Evolutionary conservation across 2,797 vertebrate species (phyloP), one percentile per base, ranked within the genome.

Genomic region (Apogon hyalosoma): DNA sequence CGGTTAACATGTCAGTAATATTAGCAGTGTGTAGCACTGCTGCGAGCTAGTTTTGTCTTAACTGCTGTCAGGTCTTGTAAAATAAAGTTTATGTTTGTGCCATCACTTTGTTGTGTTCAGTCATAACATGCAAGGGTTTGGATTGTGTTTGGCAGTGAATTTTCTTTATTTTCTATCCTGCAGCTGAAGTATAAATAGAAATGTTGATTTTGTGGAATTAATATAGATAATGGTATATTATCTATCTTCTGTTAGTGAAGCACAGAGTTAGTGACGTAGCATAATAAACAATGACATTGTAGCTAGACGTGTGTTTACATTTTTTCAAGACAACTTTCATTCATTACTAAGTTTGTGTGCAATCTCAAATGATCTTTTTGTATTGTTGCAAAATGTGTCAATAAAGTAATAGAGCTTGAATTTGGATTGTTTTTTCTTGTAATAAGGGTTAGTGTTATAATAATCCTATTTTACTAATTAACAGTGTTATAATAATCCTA

Each of bases 91-190:
- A 9, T 45, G 12, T 38, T 11, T 41, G 7, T 38, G 28, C 12
- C 7, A 38, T 47, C 19, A 40, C 14, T 40, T 79, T 59, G 18
- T 24, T 46, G 38, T 46, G 11, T 39, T 56, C 36, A 6, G 52
- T 15, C 31, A 13, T 43, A 46, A 39, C 8, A 56, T 13, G 7
- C 31, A 33, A 51, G 8, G 16, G 36, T 28, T 19, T 1, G 15
- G 36, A 55, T 18, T 67, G 38, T 36, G 19, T 62, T 63, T 77
- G 76, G 64, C 69, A 70, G 65, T 77, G 46, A 73, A 18, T 58
- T 59, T 18, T n/a, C 16, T 72, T 9, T 70, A 7, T 75, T 63
- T 71, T 18, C 18, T 59, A 48, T 41, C 28, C 15, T 31, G 11
- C 54, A 19, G 39, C 6, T 55, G 66, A 2, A 8, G 4, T 69